A percentile compares a stretch with the other conserved stretches of the same genome.
Evolutionary conservation across 2,888 invertebrate genomes (phyloP).

Genomic region (Tetramorium bicarinatum): DNA sequence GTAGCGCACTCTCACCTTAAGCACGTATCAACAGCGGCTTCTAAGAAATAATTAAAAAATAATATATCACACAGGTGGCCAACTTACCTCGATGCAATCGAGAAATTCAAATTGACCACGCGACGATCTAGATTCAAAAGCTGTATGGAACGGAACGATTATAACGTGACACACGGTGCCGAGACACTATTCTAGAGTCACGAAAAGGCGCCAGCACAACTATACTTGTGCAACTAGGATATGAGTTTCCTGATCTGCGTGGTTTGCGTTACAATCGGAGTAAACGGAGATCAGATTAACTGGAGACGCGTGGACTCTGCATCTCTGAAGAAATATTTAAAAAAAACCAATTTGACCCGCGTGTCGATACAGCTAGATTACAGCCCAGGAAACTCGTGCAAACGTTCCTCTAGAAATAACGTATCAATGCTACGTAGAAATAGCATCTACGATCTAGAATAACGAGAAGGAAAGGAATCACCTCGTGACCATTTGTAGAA

Average conservation of each 20-base stretch:
- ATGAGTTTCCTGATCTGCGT: constrained; percentile 62
- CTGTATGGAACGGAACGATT: constrained; percentile 65
- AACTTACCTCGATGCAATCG: constrained; percentile 68
- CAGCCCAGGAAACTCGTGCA: constrained; percentile 75
- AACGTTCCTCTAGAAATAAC: constrained; percentile 73
- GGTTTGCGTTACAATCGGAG: not conserved
- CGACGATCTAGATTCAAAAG: constrained; percentile 64
- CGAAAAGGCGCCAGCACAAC: constrained; percentile 60
- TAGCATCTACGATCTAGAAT: constrained; percentile 73
- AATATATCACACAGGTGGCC: constrained; percentile 63
- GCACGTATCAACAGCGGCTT: constrained; percentile 75
- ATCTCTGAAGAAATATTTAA: not conserved
- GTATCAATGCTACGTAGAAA: constrained; percentile 74
- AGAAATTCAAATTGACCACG: constrained; percentile 69
- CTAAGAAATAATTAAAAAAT: constrained; percentile 63
- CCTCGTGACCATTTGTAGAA: constrained; percentile 62
- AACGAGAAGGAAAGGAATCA: constrained; percentile 55
- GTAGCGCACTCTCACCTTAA: constrained; percentile 70
- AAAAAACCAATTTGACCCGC: not conserved
- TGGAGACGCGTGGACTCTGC: constrained; percentile 15
- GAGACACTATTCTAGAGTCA: constrained; percentile 62
- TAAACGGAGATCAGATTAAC: not conserved
- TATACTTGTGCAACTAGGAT: constrained; percentile 65
- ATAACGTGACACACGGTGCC: constrained; percentile 60
- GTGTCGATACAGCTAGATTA: constrained; percentile 16